Evolutionary conservation across 2,113 vertebrate genomes (phyloP), one percentile per base, ranked within the genome.

Genomic region (Lampris incognitus): DNA sequence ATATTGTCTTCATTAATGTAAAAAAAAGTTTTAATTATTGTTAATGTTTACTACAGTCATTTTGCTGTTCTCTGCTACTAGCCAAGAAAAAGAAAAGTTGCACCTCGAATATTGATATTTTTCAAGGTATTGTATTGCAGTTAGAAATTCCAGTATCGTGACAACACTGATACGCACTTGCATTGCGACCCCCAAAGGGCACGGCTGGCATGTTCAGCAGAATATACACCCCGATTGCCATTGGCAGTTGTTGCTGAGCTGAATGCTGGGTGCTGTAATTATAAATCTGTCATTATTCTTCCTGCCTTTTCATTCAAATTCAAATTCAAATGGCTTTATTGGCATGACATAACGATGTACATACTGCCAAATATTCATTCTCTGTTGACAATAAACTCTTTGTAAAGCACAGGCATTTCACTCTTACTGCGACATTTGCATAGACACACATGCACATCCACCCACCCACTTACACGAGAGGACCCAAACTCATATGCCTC

Each of bases 201-300:
- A 64, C 24, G 64, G 56, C 60, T 57, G 81, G 84, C 81, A 78
- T 77, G 82, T 88, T 92, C 88, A 93, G 85, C 90, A 90, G 70
- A 93, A 91, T 87, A 83, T 72, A 86, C 83, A 76, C 38, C 62
- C 82, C 83, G 84, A 89, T 73, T 76, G 82, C 63, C 50, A 66
- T 90, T 87, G 90, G 89, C 82, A 87, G 77, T 86, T 75, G 76
- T 58, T 79, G 75, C 84, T 79, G 88, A 88, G 87, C 76, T 76
- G 78, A 87, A 81, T 64, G 41, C 74, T 58, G 71, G 80, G 87
- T 82, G 76, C 85, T 91, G 88, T 91, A 92, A 94, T 94, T 94
- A 94, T 84, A 87, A 93, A 92, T 89, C 81, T 91, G 92, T 91
- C 90, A 92, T 91, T 88, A 89, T 87, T 90, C 84, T 84, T 78